Percentiles rank a stretch among this genome's conserved stretches.
Conservation (phyloP, 2,113 vertebrate genomes). For the Zosterops hypoxanthus region DNA sequence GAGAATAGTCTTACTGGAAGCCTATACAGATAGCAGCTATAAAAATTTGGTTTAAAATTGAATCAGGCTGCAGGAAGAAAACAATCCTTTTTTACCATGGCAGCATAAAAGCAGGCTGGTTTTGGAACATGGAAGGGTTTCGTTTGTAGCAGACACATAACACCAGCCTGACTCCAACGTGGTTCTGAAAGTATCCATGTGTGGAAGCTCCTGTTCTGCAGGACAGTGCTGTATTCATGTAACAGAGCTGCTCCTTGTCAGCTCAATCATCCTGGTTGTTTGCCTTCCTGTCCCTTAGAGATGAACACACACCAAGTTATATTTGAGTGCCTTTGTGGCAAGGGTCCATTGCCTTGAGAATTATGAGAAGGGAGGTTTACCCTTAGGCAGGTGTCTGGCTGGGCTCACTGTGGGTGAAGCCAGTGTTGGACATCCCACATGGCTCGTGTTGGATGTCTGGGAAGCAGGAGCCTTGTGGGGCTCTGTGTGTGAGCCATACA, state of each 20-base stretch:
- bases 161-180: not conserved
- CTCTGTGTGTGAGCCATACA: not conserved
- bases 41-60: slow-evolving; percentile 58
- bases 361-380: not conserved
- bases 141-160: not conserved
- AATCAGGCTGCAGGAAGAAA: slow-evolving; percentile 56
- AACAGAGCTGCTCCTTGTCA: not conserved
- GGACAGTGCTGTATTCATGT: not conserved
- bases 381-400: not conserved
- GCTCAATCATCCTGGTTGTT: not conserved
- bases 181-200: not conserved
- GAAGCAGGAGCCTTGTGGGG: rapidly evolving
- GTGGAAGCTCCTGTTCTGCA: not conserved
- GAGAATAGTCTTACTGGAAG: slow-evolving; percentile 71
- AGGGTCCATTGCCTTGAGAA: not conserved
- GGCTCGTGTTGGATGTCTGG: rapidly evolving
- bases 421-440: not conserved
- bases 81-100: slow-evolving; percentile 13
- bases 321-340: not conserved
- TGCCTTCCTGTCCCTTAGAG: not conserved
- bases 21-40: slow-evolving; percentile 50
- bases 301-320: not conserved
- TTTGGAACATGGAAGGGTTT: slow-evolving; percentile 21
- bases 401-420: not conserved
- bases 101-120: slow-evolving; percentile 1